Conservation (phyloP, 2,797 vertebrate species). For the Enteromius afrohamiltoni region DNA sequence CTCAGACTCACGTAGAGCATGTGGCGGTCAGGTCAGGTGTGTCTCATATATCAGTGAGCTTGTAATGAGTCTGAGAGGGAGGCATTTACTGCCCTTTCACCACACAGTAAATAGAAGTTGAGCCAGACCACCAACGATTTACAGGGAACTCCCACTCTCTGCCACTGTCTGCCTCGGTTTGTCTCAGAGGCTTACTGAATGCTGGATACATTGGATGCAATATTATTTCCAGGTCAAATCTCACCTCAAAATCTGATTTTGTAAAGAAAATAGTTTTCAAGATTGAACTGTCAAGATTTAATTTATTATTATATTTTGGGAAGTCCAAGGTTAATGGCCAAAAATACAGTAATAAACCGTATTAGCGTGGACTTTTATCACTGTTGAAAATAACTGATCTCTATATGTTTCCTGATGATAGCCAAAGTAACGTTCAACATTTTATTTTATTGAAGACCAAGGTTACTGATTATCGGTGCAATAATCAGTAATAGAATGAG, state of each 20-base stretch:
- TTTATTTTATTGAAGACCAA: too few relatives aligned
- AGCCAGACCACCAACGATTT: conserved; percentile 1
- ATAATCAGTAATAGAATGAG: background rate
- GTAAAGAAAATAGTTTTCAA: background rate
- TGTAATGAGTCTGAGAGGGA: conserved; percentile 1
- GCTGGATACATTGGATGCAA: background rate
- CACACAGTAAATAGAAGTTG: conserved; percentile 60
- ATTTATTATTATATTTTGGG: background rate
- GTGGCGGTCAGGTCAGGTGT: conserved; percentile 9
- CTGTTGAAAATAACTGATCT: too few relatives aligned
- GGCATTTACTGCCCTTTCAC: conserved; percentile 66
- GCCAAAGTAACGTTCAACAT: too few relatives aligned
- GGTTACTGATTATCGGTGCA: background rate
- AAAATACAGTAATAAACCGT: background rate
- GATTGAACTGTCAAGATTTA: background rate
- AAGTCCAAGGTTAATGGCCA: too few relatives aligned
- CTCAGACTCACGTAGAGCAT: conserved; percentile 62
- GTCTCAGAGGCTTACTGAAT: background rate
- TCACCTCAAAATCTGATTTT: background rate
- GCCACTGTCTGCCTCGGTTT: background rate
- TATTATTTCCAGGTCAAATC: background rate
- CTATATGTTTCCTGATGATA: too few relatives aligned
- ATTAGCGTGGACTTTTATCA: too few relatives aligned
- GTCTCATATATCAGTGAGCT: conserved; percentile 20
- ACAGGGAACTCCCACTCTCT: conserved; percentile 21